Percentiles rank a stretch among this genome's conserved stretches.
phyloP scores from a whole-genome alignment of 2,113 vertebrate species.

The Leiothrix lutea region DNA sequence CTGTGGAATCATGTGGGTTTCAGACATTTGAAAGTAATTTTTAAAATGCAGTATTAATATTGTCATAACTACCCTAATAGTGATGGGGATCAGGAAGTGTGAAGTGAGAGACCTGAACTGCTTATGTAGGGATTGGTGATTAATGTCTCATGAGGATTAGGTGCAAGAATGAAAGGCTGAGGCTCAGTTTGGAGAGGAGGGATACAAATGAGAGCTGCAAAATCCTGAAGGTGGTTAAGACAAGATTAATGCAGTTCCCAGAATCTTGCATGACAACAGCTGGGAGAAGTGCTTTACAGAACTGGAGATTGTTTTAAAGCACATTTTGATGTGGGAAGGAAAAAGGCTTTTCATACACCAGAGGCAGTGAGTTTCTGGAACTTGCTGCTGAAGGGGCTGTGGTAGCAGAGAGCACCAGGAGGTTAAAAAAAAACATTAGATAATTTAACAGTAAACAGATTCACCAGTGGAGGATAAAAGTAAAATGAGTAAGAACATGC shows the following conservation, averaged over 20 bases:
- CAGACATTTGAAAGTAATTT: background rate
- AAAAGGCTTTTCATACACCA: background rate
- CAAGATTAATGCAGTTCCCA: background rate
- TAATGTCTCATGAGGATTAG: background rate
- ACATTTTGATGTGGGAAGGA: background rate
- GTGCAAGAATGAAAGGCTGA: background rate
- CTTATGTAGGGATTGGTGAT: background rate
- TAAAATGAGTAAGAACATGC: background rate
- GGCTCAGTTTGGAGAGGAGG: background rate
- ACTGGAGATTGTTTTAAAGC: background rate
- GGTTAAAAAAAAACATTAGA: background rate
- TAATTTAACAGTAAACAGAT: background rate
- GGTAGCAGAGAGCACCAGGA: background rate
- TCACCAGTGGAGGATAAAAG: background rate
- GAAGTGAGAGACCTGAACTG: background rate
- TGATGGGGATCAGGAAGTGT: background rate
- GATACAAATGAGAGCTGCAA: background rate
- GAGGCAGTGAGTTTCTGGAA: background rate
- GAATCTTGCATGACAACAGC: background rate
- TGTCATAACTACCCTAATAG: background rate
- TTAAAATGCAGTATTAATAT: background rate
- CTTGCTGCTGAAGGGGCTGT: background rate
- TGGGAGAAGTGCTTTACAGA: background rate
- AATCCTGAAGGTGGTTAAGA: background rate
- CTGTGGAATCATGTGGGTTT: background rate